Base-by-base conservation (phyloP, 2,888 invertebrate genomes). In the Uropetala carovei region DNA sequence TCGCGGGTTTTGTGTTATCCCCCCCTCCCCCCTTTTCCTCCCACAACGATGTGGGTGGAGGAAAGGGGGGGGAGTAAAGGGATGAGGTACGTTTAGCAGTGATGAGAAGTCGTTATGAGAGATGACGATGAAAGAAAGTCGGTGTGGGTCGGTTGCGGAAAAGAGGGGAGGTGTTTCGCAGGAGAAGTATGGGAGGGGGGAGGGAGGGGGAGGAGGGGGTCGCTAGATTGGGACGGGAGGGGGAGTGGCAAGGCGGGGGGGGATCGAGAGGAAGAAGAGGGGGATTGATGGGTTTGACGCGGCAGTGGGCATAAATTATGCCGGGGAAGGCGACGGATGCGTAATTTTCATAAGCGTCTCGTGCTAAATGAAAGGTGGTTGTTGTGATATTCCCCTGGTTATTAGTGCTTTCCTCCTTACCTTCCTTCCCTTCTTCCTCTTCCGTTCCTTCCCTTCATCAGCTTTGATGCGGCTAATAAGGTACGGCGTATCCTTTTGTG, bases 381-480 rank as follows among this genome's bases (percentile, higher is more conserved):
- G 60, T 89, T 89, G 89, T 89, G 89, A 64, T 68, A 64, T 64
- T 89, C 30, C 18, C 64, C 89, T 16, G 64, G 89, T 89, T 64
- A 89, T 89, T 89, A 89, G 89, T n/a, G 60, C 14, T 60, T n/a
- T 18, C 18, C 0, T 57, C 57, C 83, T 56, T n/a, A 14, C 56
- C 56, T 57, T n/a, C 83, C n/a, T 3, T 18, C 18, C 56, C 43
- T 18, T 43, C 64, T 30, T 5, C 59, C 86, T 4, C 85, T 8
- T 27, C 85, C 86, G n/a, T 57, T 14, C 43, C 60, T 30, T 30
- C 64, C n/a, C 89, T 68, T n/a, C 59, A 43, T 89, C 64, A 56
- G 30, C 43, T 89, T 89, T 68, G 89, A 89, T n/a, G 89, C 43
- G 64, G 64, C 89, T 89, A 89, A 89, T 89, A 89, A 89, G 75